Evolutionary conservation across 1,140 invertebrate species (phyloP).

Genomic region (Apis dorsata): DNA sequence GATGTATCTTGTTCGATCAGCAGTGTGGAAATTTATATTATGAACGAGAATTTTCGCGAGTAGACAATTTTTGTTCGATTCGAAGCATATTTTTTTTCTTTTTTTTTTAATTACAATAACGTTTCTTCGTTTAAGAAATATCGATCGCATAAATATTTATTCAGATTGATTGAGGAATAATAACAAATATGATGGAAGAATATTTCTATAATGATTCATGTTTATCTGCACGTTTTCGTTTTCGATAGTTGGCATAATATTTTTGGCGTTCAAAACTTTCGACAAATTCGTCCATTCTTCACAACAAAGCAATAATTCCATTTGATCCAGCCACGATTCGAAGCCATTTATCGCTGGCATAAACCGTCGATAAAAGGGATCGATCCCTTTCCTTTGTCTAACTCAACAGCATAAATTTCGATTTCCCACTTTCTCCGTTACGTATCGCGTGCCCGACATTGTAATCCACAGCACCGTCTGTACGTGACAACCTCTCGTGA

Average conservation of each 20-base stretch:
- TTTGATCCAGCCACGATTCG: neutral
- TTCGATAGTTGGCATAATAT: neutral
- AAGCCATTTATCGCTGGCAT: neutral
- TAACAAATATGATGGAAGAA: too few relatives aligned
- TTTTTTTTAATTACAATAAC: too few relatives aligned
- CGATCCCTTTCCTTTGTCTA: neutral
- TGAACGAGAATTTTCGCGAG: neutral
- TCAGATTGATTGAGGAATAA: too few relatives aligned
- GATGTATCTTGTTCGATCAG: neutral
- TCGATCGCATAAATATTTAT: too few relatives aligned
- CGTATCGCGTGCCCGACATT: slow-evolving; percentile 20
- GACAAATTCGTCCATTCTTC: neutral
- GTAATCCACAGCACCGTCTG: slow-evolving; percentile 1
- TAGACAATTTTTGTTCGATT: too few relatives aligned
- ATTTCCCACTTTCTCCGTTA: slow-evolving; percentile 25
- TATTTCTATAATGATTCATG: neutral
- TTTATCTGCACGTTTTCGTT: neutral
- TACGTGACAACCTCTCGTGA: slow-evolving; percentile 19
- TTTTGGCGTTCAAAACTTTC: neutral
- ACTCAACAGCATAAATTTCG: neutral
- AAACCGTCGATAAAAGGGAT: neutral
- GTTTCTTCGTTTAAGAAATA: too few relatives aligned
- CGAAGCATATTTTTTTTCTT: too few relatives aligned
- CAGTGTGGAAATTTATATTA: neutral
- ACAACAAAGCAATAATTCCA: neutral